Evolutionary conservation across 2,888 invertebrate genomes (phyloP).

Genomic region (Toxonevra muliebris): DNA sequence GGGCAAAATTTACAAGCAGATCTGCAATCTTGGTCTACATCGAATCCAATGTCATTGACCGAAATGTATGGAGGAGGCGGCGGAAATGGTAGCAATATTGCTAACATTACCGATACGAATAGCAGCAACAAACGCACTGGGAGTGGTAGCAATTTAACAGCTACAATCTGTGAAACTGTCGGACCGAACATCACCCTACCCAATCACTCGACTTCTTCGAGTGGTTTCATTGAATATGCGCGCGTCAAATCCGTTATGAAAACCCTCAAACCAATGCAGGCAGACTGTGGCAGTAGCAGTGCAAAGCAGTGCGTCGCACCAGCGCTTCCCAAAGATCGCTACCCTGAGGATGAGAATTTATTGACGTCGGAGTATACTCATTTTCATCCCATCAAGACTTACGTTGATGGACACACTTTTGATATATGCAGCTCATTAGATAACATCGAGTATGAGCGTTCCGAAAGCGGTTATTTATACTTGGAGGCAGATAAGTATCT

Average conservation of each 20-base stretch:
- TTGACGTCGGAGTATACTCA: constrained; percentile 82
- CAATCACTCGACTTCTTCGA: constrained; percentile 52
- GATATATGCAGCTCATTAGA: constrained; percentile 73
- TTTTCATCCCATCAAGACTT: constrained; percentile 79
- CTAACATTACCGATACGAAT: neutral
- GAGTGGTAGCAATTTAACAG: neutral
- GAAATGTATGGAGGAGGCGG: constrained; percentile 43
- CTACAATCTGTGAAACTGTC: constrained; percentile 1
- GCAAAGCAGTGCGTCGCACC: constrained; percentile 25
- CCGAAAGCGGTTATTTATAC: constrained; percentile 72
- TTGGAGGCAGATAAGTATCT: constrained; percentile 66
- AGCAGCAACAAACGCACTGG: constrained; percentile 5
- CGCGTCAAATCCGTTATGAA: constrained; percentile 44
- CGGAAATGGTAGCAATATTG: neutral
- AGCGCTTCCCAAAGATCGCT: constrained; percentile 27
- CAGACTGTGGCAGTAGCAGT: constrained; percentile 16
- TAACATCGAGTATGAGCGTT: constrained; percentile 72
- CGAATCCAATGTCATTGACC: constrained; percentile 47
- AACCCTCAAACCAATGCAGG: constrained; percentile 24
- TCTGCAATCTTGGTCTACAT: constrained; percentile 47
- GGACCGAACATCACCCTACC: constrained; percentile 45
- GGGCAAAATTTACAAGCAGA: constrained; percentile 45
- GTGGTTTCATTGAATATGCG: constrained; percentile 53
- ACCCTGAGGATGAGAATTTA: constrained; percentile 70
- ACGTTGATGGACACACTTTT: constrained; percentile 79